Evolutionary conservation across 2,888 invertebrate genomes (phyloP).

Genomic region (Pristionchus arcanus): DNA sequence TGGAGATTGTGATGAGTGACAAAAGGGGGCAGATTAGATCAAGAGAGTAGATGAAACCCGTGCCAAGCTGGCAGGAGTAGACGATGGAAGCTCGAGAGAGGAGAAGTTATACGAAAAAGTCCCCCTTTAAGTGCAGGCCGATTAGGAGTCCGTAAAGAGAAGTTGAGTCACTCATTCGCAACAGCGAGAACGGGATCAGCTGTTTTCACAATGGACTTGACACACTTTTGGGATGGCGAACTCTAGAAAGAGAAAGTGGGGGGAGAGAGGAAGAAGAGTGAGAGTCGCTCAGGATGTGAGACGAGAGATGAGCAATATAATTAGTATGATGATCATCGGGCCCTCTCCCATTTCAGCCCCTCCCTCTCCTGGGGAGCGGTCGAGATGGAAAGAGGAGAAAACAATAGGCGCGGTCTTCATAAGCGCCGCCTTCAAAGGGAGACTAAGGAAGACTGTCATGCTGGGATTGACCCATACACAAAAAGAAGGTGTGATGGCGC

Average conservation of each 20-base stretch:
- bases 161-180: constrained; percentile 14
- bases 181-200: constrained; percentile 32
- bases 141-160: not conserved
- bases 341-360: not conserved
- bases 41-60: not conserved
- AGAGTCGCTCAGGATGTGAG: constrained; percentile 42
- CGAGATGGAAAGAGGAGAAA: constrained; percentile 24
- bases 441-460: not conserved
- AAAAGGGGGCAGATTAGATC: constrained; percentile 29
- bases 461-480: not conserved
- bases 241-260: constrained; percentile 29
- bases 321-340: constrained; percentile 42
- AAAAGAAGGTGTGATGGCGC: not conserved
- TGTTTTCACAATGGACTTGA: constrained; percentile 45
- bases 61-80: not conserved
- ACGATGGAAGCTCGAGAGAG: not conserved
- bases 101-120: not conserved
- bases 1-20: constrained; percentile 36
- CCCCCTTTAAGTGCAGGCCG: not conserved
- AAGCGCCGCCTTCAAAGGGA: constrained; percentile 34
- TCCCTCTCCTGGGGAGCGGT: not conserved
- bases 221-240: not conserved
- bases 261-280: constrained; percentile 20
- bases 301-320: constrained; percentile 42
- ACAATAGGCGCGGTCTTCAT: constrained; percentile 24